Conservation (phyloP, 1,140 invertebrate genomes). For the Pseudomyrmex pallidus region DNA sequence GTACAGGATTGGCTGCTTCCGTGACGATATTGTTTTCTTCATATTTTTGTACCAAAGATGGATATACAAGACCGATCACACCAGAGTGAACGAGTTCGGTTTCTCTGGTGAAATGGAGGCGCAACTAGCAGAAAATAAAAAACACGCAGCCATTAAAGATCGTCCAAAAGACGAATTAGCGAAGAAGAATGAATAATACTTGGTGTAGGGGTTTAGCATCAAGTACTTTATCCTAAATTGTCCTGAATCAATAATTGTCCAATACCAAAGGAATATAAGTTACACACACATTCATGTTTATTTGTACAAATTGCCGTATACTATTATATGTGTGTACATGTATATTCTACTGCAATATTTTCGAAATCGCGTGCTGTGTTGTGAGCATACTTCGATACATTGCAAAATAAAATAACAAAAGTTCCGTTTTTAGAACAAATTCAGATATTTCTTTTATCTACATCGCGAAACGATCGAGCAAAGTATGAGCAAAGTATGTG, state of each 20-base stretch:
- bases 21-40: slow-evolving; percentile 99
- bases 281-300: slow-evolving; percentile 55
- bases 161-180: slow-evolving; percentile 62
- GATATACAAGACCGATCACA: slow-evolving; percentile 98
- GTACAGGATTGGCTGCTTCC: slow-evolving; percentile 97
- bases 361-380: neutral
- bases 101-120: slow-evolving; percentile 91
- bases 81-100: slow-evolving; percentile 98
- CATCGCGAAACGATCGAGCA: too few species aligned
- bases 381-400: slow-evolving; percentile 14
- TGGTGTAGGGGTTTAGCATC: slow-evolving; percentile 58
- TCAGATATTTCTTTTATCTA: neutral
- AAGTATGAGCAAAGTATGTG: too few species aligned
- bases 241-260: slow-evolving; percentile 69
- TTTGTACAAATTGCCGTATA: slow-evolving; percentile 65
- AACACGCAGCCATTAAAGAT: slow-evolving; percentile 64
- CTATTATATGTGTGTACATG: slow-evolving; percentile 58
- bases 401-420: neutral
- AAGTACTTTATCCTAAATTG: slow-evolving; percentile 66
- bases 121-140: slow-evolving; percentile 66
- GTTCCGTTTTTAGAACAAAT: neutral
- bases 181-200: slow-evolving; percentile 81
- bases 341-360: slow-evolving; percentile 48
- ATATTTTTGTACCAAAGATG: slow-evolving; percentile 99
- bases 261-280: slow-evolving; percentile 71